phyloP scores from a whole-genome alignment of 2,113 vertebrate species.

The Terrapene triunguis region DNA sequence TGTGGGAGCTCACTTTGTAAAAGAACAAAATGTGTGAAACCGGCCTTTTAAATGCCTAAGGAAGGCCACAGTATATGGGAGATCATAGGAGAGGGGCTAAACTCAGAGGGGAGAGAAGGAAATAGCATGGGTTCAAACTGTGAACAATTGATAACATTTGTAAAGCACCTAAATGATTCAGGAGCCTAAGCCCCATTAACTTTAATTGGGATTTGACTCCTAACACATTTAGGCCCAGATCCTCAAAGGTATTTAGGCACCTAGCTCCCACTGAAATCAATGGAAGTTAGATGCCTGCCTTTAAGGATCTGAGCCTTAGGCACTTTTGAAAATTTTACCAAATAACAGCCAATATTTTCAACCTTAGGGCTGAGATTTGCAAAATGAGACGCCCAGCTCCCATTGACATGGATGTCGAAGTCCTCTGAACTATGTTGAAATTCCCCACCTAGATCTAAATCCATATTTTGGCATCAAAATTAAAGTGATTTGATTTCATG shows the following conservation, averaged over 20 bases:
- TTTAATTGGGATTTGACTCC: background rate
- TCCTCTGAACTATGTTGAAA: no score
- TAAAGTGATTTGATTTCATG: no score
- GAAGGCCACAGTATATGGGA: background rate
- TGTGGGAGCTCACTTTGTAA: background rate
- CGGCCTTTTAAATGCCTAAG: background rate
- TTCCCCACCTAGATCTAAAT: no score
- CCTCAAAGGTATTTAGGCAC: no score
- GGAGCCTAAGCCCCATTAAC: background rate
- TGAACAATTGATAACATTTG: background rate
- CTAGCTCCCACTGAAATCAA: no score
- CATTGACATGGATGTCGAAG: no score
- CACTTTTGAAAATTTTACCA: background rate
- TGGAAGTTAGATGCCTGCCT: no score
- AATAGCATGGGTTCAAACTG: background rate
- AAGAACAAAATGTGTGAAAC: background rate
- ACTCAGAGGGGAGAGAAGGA: background rate
- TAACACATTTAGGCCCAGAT: background rate
- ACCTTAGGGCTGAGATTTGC: background rate
- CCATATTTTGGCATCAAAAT: no score
- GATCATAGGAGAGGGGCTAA: background rate
- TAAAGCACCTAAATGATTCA: background rate
- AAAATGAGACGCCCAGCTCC: rapidly evolving
- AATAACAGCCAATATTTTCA: background rate
- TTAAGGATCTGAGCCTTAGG: no score